Base-by-base conservation (phyloP, 2,113 vertebrate species). In the Brachionichthys hirsutus region DNA sequence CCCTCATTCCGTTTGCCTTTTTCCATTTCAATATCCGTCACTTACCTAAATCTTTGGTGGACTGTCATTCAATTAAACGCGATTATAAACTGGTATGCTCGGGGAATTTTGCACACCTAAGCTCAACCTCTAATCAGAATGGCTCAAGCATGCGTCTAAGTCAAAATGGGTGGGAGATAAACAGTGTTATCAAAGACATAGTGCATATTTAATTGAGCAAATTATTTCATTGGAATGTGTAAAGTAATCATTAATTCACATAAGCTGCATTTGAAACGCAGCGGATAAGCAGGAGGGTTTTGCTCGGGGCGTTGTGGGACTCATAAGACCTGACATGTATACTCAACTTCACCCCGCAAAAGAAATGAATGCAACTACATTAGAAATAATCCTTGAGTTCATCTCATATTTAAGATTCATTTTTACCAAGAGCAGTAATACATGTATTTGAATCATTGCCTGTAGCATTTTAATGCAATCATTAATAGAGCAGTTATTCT, bases 51-150 rank as follows among this genome's bases (percentile, higher is more conserved):
- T 64, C 71, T 83, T 80, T 73, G 54, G 41, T 61, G 4, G 24
- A 63, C 50, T 67, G 75, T 80, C 65, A 79, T 90, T 88, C 77
- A 88, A 86, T 89, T 89, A 84, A 78, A 80, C 79, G 54, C 49
- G 45, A 67, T 80, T 86, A 85, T 82, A 70, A 84, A 45, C 59
- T 50, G 11, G 43, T 42, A 69, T 60, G 73, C 75, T 47, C 34
- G 30, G 44, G 55, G 52, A 46, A 42, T 73, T 72, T 49, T 38
- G 6, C 36, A 3, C 36, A 38, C 36, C 36, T 38, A 38, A 38
- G 36, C 36, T 10, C 36, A 38, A 38, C 36, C 36, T 38, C 12
- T 38, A 38, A 38, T 9, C 10, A 3, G 12, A 38, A 10, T 38
- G 9, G 36, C 36, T 38, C 36, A 38, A 38, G 10, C 36, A 12